Evolutionary conservation across 2,113 vertebrate genomes (phyloP), one percentile per base, ranked within the genome.

Genomic region (Mormyrus iriodes): DNA sequence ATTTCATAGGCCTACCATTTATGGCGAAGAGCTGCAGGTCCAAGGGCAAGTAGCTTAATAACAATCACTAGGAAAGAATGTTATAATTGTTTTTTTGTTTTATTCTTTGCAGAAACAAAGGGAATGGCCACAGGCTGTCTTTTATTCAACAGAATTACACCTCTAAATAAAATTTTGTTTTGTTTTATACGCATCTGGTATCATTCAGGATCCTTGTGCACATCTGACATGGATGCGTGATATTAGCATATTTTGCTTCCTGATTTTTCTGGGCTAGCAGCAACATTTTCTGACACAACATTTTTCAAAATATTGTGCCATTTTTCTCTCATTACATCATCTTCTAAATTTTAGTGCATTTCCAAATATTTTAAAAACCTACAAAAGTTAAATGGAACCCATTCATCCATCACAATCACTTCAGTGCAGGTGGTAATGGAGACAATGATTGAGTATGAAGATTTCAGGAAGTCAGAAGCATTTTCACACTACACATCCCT

Each of bases 21-120:
- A 85, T 53, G 49, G 27, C 21, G 27, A 49, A 51, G 84, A 31
- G 8, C n/a, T 27, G 46, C 46, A 12, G 27, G 31, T 46, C 48
- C 2, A 10, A 35, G 24, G 27, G 24, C 0, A 3, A 86, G 84
- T 12, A 15, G 12, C 84, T 27, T 31, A 84, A 84, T 46, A 53
- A 86, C 49, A 86, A 86, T 85, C 48, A 85, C 84, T 52, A 15
- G 24, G 84, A 52, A 85, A 51, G 48, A 85, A 85, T 85, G 48
- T 48, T 49, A 24, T 85, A 85, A 85, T 35, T 85, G 24, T 12
- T n/a, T 10, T 61, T 61, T 7, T 31, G 8, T 48, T 31, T 61
- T 61, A 2, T 61, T 35, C 15, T 31, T 31, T 86, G 35, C 24
- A 46, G 42, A 48, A 48, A 19, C 61, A 44, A 84, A 84, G 21